Evolutionary conservation across 2,888 invertebrate genomes (phyloP), one percentile per base, ranked within the genome.

Genomic region (Lamproptera curius): DNA sequence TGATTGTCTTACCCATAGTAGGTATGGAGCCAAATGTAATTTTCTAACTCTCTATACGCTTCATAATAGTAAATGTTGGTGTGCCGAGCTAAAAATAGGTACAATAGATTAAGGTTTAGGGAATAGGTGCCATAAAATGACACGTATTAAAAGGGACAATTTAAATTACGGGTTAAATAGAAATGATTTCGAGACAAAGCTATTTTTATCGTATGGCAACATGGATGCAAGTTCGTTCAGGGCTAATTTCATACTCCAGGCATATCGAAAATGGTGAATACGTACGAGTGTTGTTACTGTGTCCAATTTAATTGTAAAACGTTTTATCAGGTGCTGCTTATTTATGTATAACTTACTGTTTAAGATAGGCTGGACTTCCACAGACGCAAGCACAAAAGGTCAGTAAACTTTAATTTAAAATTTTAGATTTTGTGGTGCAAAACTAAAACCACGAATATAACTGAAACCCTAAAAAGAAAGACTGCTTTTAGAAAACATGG

Each of bases 401-500:
- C 14, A 45, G 43, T 43, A 13, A 38, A 38, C 34, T 42, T 49
- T 39, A 20, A 35, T 38, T 43, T 31, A 37, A 17, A 26, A 37
- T 47, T 47, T 28, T 42, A 37, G 34, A 33, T 39, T 48, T 48
- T 38, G 38, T 47, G 33, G 42, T 47, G 26, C 36, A 6, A 6
- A 6, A 6, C 8, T 42, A 52, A 23, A 23, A n/a, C n/a, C n/a
- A n/a, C n/a, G n/a, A n/a, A n/a, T n/a, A n/a, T n/a, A n/a, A n/a
- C n/a, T n/a, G n/a, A n/a, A n/a, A n/a, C n/a, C n/a, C n/a, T n/a
- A n/a, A n/a, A n/a, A n/a, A n/a, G n/a, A n/a, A n/a, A n/a, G 39
- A 48, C 36, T 41, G 31, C 42, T 50, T 50, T 39, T 48, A 50
- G 52, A 51, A 17, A 55, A 52, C n/a, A n/a, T n/a, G n/a, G n/a